Evolutionary conservation across 2,888 invertebrate genomes (phyloP).

Genomic region (Diaperis boleti): DNA sequence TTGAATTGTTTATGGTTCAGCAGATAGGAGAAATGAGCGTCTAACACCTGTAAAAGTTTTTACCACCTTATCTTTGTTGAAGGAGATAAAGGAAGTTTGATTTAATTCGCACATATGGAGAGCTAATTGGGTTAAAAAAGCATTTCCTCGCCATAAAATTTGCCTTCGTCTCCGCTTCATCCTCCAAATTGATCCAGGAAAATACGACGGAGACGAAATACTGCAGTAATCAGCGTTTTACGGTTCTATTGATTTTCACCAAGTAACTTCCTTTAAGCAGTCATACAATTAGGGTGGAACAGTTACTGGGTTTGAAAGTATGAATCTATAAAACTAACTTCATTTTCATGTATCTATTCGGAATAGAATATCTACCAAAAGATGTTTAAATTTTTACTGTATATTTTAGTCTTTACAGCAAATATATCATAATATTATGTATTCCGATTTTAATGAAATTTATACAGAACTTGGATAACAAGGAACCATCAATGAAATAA

Average conservation of each 20-base stretch:
- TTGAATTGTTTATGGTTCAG: slow-evolving; percentile 6
- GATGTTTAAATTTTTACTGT: no score
- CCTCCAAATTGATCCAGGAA: slow-evolving; percentile 16
- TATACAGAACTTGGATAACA: no score
- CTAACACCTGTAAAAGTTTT: slow-evolving; percentile 16
- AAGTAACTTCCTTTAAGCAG: slow-evolving; percentile 20
- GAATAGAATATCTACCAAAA: no score
- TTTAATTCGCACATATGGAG: slow-evolving; percentile 25
- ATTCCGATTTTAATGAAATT: no score
- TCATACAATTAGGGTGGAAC: slow-evolving; percentile 27
- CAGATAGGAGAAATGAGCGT: neutral
- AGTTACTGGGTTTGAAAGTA: slow-evolving; percentile 12
- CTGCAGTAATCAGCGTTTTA: slow-evolving; percentile 36
- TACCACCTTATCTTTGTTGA: no score
- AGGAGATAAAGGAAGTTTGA: slow-evolving; percentile 13
- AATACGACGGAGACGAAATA: slow-evolving; percentile 30
- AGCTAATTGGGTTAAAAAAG: slow-evolving; percentile 32
- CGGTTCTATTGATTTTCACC: slow-evolving; percentile 34
- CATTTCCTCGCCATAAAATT: slow-evolving; percentile 27
- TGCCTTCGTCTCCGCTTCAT: slow-evolving; percentile 21
- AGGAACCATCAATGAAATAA: no score
- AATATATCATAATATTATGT: no score
- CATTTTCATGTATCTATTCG: no score
- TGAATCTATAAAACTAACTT: no score
- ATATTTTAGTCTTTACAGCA: no score